These are phyloP conservation scores for Noctilio leporinus DNA, from an alignment of 2,113 vertebrate genomes.

Conservation along the genomic window DNA sequence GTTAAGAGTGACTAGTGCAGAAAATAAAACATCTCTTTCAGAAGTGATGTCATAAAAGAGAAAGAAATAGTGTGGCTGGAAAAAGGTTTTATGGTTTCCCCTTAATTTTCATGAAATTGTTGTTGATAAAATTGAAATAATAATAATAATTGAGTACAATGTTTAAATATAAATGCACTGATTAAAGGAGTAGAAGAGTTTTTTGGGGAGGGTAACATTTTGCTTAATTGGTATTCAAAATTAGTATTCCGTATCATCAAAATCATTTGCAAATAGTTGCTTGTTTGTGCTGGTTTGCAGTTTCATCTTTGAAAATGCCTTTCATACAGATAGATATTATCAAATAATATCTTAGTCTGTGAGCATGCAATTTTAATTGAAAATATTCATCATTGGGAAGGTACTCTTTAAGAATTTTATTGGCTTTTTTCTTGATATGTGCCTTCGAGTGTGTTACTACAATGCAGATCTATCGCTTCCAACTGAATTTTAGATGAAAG, in stretches of 20 bases:
- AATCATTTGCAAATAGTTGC: background rate
- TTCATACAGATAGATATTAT: background rate
- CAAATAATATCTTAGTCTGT: background rate
- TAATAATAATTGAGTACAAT: background rate
- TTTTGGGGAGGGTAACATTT: background rate
- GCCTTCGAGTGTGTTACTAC: background rate
- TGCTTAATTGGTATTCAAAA: background rate
- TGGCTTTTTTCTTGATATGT: background rate
- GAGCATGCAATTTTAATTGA: background rate
- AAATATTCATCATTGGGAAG: background rate
- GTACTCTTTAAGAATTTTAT: background rate
- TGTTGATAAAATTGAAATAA: background rate
- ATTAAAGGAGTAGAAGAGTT: background rate
- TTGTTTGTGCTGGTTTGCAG: background rate
- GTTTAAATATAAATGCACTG: background rate
- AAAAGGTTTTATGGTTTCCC: background rate
- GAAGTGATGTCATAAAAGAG: background rate
- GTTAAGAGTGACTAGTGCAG: background rate
- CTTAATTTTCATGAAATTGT: background rate
- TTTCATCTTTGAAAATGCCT: background rate
- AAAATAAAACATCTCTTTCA: background rate
- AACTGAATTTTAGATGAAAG: background rate
- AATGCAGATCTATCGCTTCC: background rate
- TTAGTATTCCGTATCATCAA: background rate
- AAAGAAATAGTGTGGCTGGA: background rate